These are phyloP conservation scores for Nebria salina DNA, from an alignment of 2,888 invertebrate species.

Conservation along the genomic window DNA sequence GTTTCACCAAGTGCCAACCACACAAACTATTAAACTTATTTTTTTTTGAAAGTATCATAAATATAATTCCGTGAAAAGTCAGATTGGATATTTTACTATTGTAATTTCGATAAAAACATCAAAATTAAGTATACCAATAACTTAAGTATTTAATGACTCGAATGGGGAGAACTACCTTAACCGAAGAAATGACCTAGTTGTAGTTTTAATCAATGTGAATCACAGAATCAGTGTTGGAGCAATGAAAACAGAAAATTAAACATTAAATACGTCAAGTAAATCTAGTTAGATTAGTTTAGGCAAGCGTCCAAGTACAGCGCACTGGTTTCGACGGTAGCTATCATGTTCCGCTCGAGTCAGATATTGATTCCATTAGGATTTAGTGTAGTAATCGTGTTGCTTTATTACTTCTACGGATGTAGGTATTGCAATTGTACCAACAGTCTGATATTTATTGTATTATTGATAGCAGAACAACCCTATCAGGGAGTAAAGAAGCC, in stretches of 20 bases:
- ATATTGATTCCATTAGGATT: slow-evolving; percentile 42
- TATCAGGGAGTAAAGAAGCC: slow-evolving; percentile 23
- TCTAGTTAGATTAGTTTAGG: slow-evolving; percentile 16
- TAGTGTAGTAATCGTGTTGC: slow-evolving; percentile 46
- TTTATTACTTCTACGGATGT: slow-evolving; percentile 38
- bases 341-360: slow-evolving; percentile 21
- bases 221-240: slow-evolving; percentile 12
- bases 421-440: slow-evolving; percentile 46
- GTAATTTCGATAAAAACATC: neutral
- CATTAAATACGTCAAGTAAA: slow-evolving; percentile 34
- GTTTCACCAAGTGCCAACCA: no score
- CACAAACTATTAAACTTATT: no score
- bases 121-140: neutral
- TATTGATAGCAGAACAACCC: slow-evolving; percentile 38
- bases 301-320: slow-evolving; percentile 11
- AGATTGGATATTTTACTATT: neutral
- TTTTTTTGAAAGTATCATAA: no score
- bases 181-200: slow-evolving; percentile 7
- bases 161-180: neutral
- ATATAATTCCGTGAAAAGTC: no score
- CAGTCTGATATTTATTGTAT: slow-evolving; percentile 44
- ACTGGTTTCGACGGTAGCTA: neutral
- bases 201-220: slow-evolving; percentile 15
- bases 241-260: slow-evolving; percentile 35
- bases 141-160: neutral